Conservation (phyloP, 2,113 vertebrate genomes). For the Todiramphus saurophagus region DNA sequence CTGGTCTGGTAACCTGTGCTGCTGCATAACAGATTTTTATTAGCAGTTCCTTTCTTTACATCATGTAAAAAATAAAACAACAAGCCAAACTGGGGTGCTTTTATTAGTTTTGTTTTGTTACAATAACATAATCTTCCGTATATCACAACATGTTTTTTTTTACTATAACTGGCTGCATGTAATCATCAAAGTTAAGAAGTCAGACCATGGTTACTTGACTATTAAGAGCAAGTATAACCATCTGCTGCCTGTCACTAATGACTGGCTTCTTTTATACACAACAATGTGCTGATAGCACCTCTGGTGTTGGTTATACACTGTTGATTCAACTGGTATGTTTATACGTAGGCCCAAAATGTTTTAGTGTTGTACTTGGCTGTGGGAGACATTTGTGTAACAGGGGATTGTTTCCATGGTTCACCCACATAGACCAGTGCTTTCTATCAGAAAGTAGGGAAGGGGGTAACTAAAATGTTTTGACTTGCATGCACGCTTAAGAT, state of each 20-base stretch:
- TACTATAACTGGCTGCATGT: not conserved
- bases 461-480: not conserved
- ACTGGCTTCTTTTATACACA: not conserved
- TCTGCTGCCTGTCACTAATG: not conserved
- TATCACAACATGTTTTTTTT: not conserved
- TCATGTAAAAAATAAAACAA: not conserved
- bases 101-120: not conserved
- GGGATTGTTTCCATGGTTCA: not conserved
- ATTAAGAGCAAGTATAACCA: not conserved
- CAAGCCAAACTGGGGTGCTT: not conserved
- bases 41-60: not conserved
- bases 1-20: not conserved
- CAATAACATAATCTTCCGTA: not conserved
- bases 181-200: not conserved
- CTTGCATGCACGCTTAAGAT: not conserved
- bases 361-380: not conserved
- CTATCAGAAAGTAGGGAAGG: not conserved
- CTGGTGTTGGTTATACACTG: not conserved
- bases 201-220: not conserved
- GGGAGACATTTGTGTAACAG: not conserved
- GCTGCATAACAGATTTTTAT: not conserved
- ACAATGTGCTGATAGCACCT: not conserved
- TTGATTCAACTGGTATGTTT: not conserved
- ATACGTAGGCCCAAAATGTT: not conserved
- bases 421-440: not conserved